Evolutionary conservation across 1,140 invertebrate species (phyloP), one percentile per base, ranked within the genome.

Genomic region (Meloidogyne chitwoodi): DNA sequence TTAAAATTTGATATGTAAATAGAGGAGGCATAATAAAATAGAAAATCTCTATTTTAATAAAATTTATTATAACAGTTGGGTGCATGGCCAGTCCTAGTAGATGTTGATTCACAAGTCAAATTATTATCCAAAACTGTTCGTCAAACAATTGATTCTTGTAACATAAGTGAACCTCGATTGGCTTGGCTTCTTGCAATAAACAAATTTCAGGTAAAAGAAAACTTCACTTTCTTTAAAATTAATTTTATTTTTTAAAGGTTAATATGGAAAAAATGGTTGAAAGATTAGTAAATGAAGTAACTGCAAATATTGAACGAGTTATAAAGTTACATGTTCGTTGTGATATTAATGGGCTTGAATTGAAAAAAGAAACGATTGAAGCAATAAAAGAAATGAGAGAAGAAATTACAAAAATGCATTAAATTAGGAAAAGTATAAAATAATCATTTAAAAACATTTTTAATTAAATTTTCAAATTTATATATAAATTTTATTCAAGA

Each of bases 201-300:
- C 10, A 67, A 67, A 34, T 67, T 67, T 26, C 65, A 67, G 22
- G 65, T 67, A 22, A 41, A 14, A n/a, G n/a, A n/a, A n/a, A n/a
- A n/a, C n/a, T n/a, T n/a, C n/a, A n/a, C n/a, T n/a, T n/a, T n/a
- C n/a, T n/a, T n/a, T n/a, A n/a, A n/a, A n/a, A n/a, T n/a, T n/a
- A n/a, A n/a, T n/a, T n/a, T n/a, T n/a, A n/a, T n/a, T n/a, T n/a
- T 26, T 38, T 38, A 8, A n/a, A 67, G 65, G 65, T 67, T 67
- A 67, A 67, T 34, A 67, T 67, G 65, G 65, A 67, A 41, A 67
- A 67, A 67, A 67, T 67, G 65, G 29, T 67, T 19, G 65, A 67
- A 4, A 67, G 38, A 67, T 67, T 67, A 41, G 38, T 67, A 67
- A 67, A 67, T 67, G 65, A 67, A 67, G 65, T 67, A 22, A 67